Percentiles rank a stretch among this genome's conserved stretches.
Evolutionary conservation across 2,797 vertebrate species (phyloP).

Genomic region (Phalloptychus januarius): DNA sequence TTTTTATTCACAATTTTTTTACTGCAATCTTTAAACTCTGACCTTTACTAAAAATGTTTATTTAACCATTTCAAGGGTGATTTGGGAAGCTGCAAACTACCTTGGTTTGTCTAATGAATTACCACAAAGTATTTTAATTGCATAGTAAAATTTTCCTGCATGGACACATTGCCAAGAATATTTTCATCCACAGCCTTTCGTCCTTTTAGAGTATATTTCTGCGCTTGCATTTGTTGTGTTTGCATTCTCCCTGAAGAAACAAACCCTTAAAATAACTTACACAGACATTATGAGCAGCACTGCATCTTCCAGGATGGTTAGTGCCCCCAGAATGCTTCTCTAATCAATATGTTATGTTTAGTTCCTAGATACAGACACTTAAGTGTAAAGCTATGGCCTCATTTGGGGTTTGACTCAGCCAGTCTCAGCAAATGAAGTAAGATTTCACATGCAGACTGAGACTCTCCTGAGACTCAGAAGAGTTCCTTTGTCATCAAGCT

Average conservation of each 20-base stretch:
- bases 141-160: constrained; percentile 11
- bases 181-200: constrained; percentile 1
- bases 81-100: neutral
- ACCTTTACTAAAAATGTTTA: neutral
- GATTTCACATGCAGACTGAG: constrained; percentile 22
- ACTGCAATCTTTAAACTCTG: neutral
- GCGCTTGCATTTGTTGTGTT: constrained; percentile 14
- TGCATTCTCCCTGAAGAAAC: constrained; percentile 27
- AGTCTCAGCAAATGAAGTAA: constrained; percentile 19
- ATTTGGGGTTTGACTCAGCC: constrained; percentile 15
- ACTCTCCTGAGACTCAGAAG: constrained; percentile 20
- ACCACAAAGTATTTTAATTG: constrained; percentile 25
- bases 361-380: constrained; percentile 34
- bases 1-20: neutral
- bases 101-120: constrained; percentile 11
- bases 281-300: constrained; percentile 26
- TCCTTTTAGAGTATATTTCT: constrained; percentile 10
- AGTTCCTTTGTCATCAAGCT: constrained; percentile 30
- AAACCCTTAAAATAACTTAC: constrained; percentile 32
- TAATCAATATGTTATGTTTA: constrained; percentile 48
- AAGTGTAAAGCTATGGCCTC: constrained; percentile 24
- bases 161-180: neutral
- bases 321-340: constrained; percentile 10
- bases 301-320: constrained; percentile 13
- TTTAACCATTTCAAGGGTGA: neutral